Conservation (phyloP, 2,888 invertebrate species). For the Spilarctia lutea region DNA sequence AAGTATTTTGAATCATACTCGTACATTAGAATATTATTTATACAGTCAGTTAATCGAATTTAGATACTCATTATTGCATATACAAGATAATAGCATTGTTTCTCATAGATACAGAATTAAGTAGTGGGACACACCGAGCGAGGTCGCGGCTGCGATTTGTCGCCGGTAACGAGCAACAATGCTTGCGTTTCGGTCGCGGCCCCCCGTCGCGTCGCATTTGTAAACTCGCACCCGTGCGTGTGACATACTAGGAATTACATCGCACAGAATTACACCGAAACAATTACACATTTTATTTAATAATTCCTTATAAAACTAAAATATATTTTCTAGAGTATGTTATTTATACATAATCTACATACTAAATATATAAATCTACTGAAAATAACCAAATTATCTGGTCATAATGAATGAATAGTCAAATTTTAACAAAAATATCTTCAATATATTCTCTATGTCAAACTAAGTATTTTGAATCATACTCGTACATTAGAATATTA, state of each 20-base stretch:
- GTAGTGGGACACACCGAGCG: conserved; percentile 50
- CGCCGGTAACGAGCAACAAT: conserved; percentile 82
- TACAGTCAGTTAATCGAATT: background rate
- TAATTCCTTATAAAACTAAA: background rate
- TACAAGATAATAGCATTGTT: conserved; percentile 27
- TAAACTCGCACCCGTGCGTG: conserved; percentile 51
- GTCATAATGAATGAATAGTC: background rate
- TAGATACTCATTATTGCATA: no score
- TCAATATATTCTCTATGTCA: background rate
- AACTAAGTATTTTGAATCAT: background rate
- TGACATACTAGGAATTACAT: conserved; percentile 50
- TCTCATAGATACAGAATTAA: conserved; percentile 51
- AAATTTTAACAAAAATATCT: background rate
- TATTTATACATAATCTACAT: no score
- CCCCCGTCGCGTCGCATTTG: conserved; percentile 80
- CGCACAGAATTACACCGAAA: conserved; percentile 21
- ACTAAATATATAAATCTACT: background rate
- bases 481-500: background rate
- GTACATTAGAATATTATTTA: background rate
- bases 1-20: background rate
- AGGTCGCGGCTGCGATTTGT: conserved; percentile 62
- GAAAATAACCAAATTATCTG: no score
- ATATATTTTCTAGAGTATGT: background rate
- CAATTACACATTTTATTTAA: background rate
- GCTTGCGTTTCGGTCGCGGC: conserved; percentile 75